Percentiles rank a stretch among this genome's conserved stretches.
phyloP scores from a whole-genome alignment of 30 jellyfish, hydroid and myxozoan species.

The Pelagia noctiluca region DNA sequence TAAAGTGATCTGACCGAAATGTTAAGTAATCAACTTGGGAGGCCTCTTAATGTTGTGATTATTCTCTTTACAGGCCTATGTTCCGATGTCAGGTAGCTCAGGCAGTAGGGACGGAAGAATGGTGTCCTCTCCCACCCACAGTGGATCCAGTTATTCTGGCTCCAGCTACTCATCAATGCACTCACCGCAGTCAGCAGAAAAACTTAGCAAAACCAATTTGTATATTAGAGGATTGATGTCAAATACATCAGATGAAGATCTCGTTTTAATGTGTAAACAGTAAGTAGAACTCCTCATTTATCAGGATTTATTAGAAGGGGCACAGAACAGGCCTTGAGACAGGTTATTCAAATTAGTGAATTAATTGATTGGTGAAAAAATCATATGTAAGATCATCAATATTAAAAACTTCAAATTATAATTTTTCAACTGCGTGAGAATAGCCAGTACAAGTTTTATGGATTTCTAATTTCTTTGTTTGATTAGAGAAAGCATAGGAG shows the following conservation, averaged over 20 bases:
- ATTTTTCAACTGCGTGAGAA: too few relatives aligned
- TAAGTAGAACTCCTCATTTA: conserved; percentile 41
- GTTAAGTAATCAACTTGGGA: too few relatives aligned
- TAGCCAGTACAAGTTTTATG: too few relatives aligned
- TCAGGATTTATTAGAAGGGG: not conserved
- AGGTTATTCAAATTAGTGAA: not conserved
- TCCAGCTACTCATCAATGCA: conserved; percentile 58
- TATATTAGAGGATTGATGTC: conserved; percentile 93
- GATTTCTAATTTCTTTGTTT: too few relatives aligned
- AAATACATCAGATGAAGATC: conserved; percentile 91
- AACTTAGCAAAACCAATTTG: conserved; percentile 93
- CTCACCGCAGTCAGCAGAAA: conserved; percentile 90
- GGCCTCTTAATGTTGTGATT: not conserved
- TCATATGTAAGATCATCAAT: too few relatives aligned
- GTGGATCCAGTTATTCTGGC: conserved; percentile 16
- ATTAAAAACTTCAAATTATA: too few relatives aligned
- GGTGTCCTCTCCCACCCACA: conserved; percentile 46
- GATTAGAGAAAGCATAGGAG: too few relatives aligned
- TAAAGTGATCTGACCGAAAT: too few relatives aligned
- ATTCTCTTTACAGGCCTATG: conserved; percentile 36
- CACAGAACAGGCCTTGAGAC: too few relatives aligned
- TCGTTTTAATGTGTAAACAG: conserved; percentile 93
- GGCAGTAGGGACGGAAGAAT: conserved; percentile 65
- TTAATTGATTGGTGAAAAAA: not conserved
- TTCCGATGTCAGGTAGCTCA: conserved; percentile 52